Percentiles rank a stretch among this genome's conserved stretches.
phyloP scores from a whole-genome alignment of 1,140 invertebrate species.

The Mizuhopecten yessoensis region DNA sequence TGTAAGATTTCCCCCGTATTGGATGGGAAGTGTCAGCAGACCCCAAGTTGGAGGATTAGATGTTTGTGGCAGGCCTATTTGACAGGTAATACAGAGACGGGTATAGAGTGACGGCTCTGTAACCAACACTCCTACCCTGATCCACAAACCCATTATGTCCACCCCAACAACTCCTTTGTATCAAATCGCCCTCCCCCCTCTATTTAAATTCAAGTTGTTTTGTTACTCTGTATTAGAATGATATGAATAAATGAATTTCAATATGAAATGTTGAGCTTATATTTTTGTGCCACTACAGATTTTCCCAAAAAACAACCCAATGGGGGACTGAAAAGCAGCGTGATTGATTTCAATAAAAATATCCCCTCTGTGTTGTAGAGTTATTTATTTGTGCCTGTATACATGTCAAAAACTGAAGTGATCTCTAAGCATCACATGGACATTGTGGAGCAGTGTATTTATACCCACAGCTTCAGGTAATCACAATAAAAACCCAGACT shows the following conservation, averaged over 20 bases:
- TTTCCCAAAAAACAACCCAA: background rate
- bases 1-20: background rate
- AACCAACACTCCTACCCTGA: constrained; percentile 29
- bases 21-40: background rate
- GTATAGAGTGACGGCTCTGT: background rate
- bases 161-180: constrained; percentile 28
- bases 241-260: constrained; percentile 40
- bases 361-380: background rate
- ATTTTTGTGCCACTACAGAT: background rate
- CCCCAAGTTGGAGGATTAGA: constrained; percentile 8
- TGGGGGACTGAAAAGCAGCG: background rate
- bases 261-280: constrained; percentile 20
- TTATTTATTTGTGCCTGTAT: background rate
- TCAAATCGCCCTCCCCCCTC: constrained; percentile 25
- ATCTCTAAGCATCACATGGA: background rate
- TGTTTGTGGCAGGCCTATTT: background rate
- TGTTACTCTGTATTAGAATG: background rate
- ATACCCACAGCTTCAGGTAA: background rate
- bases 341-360: constrained; percentile 13
- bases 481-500: constrained; percentile 2
- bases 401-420: background rate
- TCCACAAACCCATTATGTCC: background rate
- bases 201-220: constrained; percentile 27
- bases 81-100: background rate
- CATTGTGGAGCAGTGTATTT: background rate